A percentile compares a stretch with the other conserved stretches of the same genome.
Conservation (phyloP, 2,797 vertebrate species). For the Phrynocephalus guinanensis region DNA sequence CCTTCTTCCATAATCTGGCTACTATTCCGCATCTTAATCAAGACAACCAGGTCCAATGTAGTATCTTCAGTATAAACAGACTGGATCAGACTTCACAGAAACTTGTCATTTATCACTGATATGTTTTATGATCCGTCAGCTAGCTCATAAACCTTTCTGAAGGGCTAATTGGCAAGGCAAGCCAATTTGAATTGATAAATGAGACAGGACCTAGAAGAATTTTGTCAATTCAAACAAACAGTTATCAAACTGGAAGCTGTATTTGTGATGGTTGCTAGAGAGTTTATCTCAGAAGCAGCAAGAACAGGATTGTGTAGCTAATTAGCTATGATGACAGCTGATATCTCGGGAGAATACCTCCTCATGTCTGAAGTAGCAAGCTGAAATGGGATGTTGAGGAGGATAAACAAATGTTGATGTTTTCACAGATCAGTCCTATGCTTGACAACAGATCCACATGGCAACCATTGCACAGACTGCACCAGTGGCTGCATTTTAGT, state of each 20-base stretch:
- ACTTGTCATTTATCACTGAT: slow-evolving; percentile 5
- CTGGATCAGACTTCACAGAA: neutral
- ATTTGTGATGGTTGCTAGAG: slow-evolving; percentile 19
- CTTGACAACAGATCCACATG: neutral
- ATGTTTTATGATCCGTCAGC: slow-evolving; percentile 9
- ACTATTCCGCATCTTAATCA: neutral
- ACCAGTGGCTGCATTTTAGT: neutral
- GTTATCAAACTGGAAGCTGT: slow-evolving; percentile 21
- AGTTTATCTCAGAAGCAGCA: neutral
- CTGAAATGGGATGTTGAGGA: slow-evolving; percentile 18
- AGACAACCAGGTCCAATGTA: neutral
- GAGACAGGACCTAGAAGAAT: neutral
- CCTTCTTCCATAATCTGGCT: slow-evolving; percentile 1
- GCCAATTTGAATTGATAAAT: slow-evolving; percentile 24
- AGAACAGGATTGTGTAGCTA: slow-evolving; percentile 1
- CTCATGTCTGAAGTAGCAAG: slow-evolving; percentile 14
- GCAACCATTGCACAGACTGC: neutral
- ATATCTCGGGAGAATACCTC: slow-evolving; percentile 10
- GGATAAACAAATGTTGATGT: slow-evolving; percentile 24
- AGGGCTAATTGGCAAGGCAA: slow-evolving; percentile 29
- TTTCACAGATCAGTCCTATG: no score
- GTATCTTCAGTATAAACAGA: slow-evolving; percentile 16
- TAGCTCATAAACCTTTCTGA: slow-evolving; percentile 20
- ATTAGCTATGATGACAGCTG: slow-evolving; percentile 10
- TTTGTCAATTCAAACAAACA: slow-evolving; percentile 22